Base-by-base conservation (phyloP, 37 sponge, comb jelly and placozoan species). In the Crambe crambe region DNA sequence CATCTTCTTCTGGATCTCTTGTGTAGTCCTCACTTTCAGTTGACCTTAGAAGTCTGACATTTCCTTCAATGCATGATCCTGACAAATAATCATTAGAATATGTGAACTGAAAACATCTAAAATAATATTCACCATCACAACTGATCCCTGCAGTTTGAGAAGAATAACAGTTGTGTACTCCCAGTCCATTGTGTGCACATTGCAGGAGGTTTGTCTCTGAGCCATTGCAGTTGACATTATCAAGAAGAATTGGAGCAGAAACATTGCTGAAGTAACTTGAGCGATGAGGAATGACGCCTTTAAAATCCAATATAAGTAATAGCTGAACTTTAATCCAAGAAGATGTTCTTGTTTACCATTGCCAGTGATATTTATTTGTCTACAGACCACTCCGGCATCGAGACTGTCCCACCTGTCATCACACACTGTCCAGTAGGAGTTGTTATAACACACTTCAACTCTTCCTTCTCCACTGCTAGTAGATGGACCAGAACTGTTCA, bases 351-450 rank as follows among this genome's bases (percentile, higher is more conserved):
- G n/a, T n/a, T n/a, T n/a, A n/a, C n/a, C n/a, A n/a, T n/a, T n/a
- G n/a, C n/a, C n/a, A n/a, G n/a, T n/a, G n/a, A n/a, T n/a, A n/a
- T n/a, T n/a, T 2, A 80, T 57, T 37, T 80, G 69, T 32, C 41
- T 69, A 67, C 80, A 80, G 69, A 58, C 80, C 30, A 80, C 80
- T 41, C 37, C 56, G 23, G 70, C 80, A 80, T 68, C 70, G 25
- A 58, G 56, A 25, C 22, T 47, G n/a, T 68, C 57, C 80, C 80
- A 80, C 3, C 18, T 18, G 56, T 80, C 80, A 51, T 80, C 44
- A 34, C 80, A 80, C 21, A 80, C 38, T 29, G 80, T 67, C 20
- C 68, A 42, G 51, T 80, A 80, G n/a, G 25, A n/a, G 37, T 58
- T 40, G 0, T 56, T 56, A 0, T 42, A 23, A 42, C 80, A 80